Evolutionary conservation across 2,797 vertebrate genomes (phyloP), one percentile per base, ranked within the genome.

Genomic region (Sebastes oblongus): DNA sequence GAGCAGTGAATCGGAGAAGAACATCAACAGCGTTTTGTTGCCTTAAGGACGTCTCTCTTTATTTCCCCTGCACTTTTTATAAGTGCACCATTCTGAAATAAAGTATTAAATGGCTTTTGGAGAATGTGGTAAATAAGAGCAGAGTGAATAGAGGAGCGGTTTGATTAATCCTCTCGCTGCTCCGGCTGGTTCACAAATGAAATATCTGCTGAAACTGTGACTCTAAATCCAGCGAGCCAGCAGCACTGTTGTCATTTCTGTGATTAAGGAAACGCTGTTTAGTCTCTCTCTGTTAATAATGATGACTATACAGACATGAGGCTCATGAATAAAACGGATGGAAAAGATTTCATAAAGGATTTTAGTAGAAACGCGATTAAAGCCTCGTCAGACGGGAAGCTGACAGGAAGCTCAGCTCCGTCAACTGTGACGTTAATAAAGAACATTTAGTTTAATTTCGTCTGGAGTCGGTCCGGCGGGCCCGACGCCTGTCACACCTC

Each of bases 1-100:
- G 69, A 74, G 77, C 78, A 11, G 68, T 82, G 77, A 84, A 81
- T 85, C 83, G 74, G 75, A 4, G 20, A 11, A 24, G 72, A 66
- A 52, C 80, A 4, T 69, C 72, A 20, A 2, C 76, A 62, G 72
- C 52, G 0, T 25, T 39, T 10, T 50, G 68, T 11, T 50, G 55
- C 71, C 67, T 24, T 66, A 3, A 75, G 66, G 60, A 73, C 69
- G 1, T 64, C 68, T 29, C 66, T 61, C 70, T 72, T 72, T 30
- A 77, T 72, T 81, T 54, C 7, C 27, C 8, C 42, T n/a, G 24
- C 55, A 34, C 55, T 69, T 65, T 80, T 58, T 62, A 39, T 52
- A 27, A 68, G 77, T n/a, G 72, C 66, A 20, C 22, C 4, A 5
- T 74, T 82, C 72, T 36, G 25, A 79, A 70, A 27, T 54, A 7